Percentiles rank a stretch among this genome's conserved stretches.
phyloP scores from a whole-genome alignment of 2,888 invertebrate genomes.

The Aquatica leii region DNA sequence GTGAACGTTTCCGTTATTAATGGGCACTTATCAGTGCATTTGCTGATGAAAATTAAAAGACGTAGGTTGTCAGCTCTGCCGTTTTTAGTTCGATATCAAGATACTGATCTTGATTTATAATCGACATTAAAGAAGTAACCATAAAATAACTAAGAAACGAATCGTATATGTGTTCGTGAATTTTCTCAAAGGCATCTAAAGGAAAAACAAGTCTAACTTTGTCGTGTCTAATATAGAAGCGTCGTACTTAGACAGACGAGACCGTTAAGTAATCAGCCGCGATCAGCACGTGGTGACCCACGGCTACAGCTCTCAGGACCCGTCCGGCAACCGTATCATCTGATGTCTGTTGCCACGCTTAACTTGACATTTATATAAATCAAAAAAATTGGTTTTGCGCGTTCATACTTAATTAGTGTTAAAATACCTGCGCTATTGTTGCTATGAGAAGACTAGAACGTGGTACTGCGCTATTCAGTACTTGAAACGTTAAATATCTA shows the following conservation, averaged over 20 bases:
- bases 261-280: constrained; percentile 30
- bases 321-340: constrained; percentile 32
- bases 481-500: constrained; percentile 71
- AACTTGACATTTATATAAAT: neutral
- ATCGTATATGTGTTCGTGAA: constrained; percentile 9
- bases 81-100: constrained; percentile 11
- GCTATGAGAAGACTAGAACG: constrained; percentile 75
- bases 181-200: constrained; percentile 14
- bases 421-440: constrained; percentile 67
- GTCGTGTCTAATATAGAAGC: constrained; percentile 30
- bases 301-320: constrained; percentile 27
- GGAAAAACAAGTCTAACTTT: constrained; percentile 22
- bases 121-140: constrained; percentile 7
- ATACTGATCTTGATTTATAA: constrained; percentile 13
- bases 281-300: constrained; percentile 36
- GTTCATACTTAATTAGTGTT: too few species aligned
- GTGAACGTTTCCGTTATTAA: constrained; percentile 1
- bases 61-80: constrained; percentile 7
- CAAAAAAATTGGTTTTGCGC: too few species aligned
- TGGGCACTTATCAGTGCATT: neutral
- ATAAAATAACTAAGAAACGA: constrained; percentile 9
- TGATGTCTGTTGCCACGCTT: constrained; percentile 31
- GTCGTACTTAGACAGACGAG: constrained; percentile 22
- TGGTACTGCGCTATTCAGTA: constrained; percentile 73
- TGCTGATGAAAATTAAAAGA: constrained; percentile 10